These are phyloP conservation scores for Psilanteris sp. DNA, from an alignment of 1,140 invertebrate genomes.

Conservation along the genomic window DNA sequence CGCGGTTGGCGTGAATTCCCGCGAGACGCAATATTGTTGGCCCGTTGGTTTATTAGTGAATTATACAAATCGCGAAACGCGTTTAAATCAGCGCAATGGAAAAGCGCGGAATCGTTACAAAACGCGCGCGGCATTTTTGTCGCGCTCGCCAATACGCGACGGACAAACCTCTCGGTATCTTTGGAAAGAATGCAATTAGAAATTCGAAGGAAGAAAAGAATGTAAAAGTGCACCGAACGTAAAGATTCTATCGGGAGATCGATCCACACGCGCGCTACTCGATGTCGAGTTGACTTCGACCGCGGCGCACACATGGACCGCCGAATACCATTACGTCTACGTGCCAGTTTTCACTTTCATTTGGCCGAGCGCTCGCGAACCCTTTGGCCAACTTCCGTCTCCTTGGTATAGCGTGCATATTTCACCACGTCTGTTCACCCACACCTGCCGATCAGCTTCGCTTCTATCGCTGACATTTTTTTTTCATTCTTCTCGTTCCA, in stretches of 20 bases:
- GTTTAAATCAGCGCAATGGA: no score
- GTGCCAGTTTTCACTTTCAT: constrained; percentile 67
- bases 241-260: constrained; percentile 61
- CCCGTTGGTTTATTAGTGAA: no score
- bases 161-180: no score
- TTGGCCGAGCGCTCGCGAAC: constrained; percentile 50
- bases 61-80: no score
- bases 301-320: constrained; percentile 56
- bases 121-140: no score
- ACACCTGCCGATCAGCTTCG: constrained; percentile 46
- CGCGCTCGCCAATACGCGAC: no score
- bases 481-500: no score
- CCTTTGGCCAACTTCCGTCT: constrained; percentile 67
- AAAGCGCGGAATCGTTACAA: no score
- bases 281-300: constrained; percentile 45
- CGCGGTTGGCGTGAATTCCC: no score
- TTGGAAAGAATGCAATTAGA: constrained; percentile 60
- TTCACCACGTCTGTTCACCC: constrained; percentile 56
- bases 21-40: no score
- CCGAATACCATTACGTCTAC: constrained; percentile 60
- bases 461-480: constrained; percentile 1
- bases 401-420: constrained; percentile 62
- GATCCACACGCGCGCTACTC: constrained; percentile 45
- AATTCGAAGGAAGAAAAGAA: constrained; percentile 53
- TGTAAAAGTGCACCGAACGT: constrained; percentile 49